Evolutionary conservation across 1,140 invertebrate species (phyloP).

Genomic region (Telenomus remus): DNA sequence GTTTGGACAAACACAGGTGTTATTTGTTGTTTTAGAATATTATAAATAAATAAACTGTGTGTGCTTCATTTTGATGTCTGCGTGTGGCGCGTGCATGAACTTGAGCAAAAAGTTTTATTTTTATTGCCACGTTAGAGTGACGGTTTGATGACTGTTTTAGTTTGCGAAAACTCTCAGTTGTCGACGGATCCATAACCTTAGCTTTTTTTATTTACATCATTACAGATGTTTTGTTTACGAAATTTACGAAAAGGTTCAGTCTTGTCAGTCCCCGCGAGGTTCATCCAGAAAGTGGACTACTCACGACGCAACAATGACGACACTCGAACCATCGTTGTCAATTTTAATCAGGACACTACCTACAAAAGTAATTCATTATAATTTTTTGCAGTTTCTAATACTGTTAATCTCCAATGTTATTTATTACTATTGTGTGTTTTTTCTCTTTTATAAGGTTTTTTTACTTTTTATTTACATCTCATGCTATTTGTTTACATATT

Average conservation of each 20-base stretch:
- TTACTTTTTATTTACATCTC: no score
- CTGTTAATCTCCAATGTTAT: background rate
- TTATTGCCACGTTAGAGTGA: no score
- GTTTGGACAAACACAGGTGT: no score
- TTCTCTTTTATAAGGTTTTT: background rate
- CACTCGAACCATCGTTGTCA: constrained; percentile 65
- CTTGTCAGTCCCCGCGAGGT: constrained; percentile 46
- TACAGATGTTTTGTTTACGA: constrained; percentile 71
- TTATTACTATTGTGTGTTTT: constrained; percentile 1
- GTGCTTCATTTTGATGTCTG: no score
- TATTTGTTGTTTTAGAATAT: no score
- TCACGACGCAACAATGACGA: constrained; percentile 69
- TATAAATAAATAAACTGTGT: no score
- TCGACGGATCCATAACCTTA: no score
- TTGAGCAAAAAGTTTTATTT: no score
- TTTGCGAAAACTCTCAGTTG: no score
- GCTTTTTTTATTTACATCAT: constrained; percentile 11
- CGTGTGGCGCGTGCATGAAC: no score
- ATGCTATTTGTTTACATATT: constrained; percentile 13
- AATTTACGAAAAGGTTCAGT: constrained; percentile 61
- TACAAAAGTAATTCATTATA: no score
- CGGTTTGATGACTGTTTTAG: no score
- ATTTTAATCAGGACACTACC: constrained; percentile 62
- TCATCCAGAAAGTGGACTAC: constrained; percentile 61
- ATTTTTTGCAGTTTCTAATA: constrained; percentile 41